These are phyloP conservation scores for Polyergus mexicanus DNA, from an alignment of 1,140 invertebrate genomes.

Conservation along the genomic window DNA sequence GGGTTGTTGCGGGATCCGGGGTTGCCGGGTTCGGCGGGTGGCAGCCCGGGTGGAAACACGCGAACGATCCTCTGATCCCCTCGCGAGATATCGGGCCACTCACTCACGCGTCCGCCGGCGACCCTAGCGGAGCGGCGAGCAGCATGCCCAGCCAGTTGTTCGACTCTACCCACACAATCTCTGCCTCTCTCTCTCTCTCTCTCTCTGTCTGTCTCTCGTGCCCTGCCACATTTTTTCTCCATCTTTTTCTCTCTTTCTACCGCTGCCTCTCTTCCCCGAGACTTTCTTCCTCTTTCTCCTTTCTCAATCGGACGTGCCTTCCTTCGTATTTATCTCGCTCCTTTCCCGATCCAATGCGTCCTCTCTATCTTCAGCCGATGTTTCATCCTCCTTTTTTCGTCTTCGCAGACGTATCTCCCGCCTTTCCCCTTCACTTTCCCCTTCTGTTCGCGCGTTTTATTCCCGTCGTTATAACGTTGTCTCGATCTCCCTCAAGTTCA, in stretches of 20 bases:
- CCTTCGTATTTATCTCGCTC: conserved; percentile 44
- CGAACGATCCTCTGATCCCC: conserved; percentile 86
- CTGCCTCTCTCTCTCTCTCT: conserved; percentile 34
- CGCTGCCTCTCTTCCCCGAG: background rate
- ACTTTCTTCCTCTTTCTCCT: conserved; percentile 42
- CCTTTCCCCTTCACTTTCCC: conserved; percentile 24
- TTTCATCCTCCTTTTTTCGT: conserved; percentile 33
- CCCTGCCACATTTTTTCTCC: background rate
- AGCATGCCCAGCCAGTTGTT: conserved; percentile 77
- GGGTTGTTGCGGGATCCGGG: conserved; percentile 76
- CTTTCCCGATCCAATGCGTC: conserved; percentile 20
- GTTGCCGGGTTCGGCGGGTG: conserved; percentile 79
- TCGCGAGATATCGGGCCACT: conserved; percentile 85
- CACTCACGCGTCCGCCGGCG: conserved; percentile 84
- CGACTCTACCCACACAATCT: conserved; percentile 70
- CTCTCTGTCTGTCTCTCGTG: too few relatives aligned
- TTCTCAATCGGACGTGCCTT: conserved; percentile 20
- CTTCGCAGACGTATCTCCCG: conserved; percentile 14
- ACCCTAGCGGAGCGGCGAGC: conserved; percentile 78
- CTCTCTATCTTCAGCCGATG: conserved; percentile 24
- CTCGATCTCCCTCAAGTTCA: conserved; percentile 49
- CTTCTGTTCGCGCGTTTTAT: conserved; percentile 32
- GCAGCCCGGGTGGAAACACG: conserved; percentile 80
- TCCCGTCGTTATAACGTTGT: conserved; percentile 47
- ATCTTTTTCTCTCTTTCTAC: background rate